Base-by-base conservation (phyloP, 2,888 invertebrate species). In the Pediacus dermestoides region DNA sequence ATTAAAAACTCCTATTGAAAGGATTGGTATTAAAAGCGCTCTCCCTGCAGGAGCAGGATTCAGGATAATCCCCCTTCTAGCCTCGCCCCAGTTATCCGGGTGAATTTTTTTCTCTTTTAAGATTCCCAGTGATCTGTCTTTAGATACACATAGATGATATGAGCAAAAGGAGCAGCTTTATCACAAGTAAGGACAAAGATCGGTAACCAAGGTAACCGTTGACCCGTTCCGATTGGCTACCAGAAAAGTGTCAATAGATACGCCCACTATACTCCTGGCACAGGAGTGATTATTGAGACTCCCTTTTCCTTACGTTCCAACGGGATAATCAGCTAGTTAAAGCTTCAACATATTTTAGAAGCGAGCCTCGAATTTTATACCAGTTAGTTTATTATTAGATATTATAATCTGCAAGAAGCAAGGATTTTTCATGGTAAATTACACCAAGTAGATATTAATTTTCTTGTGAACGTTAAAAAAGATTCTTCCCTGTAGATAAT, bases 191-290 rank as follows among this genome's bases (percentile, higher is more conserved):
- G 56, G 55, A 59, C 58, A 63, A 61, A 60, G 61, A 60, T 57
- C n/a, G 59, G 64, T 64, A 60, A 59, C 64, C 60, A 58, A 53
- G 62, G 61, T 57, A 60, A 64, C 64, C 51, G 56, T 55, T 63
- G 61, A 64, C 63, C 61, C 57, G 60, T 50, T 57, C 55, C 57
- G 57, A 64, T 64, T 64, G 64, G 64, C 60, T 60, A 61, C 61
- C 60, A 60, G 61, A 64, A 64, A 61, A 59, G 61, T 64, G 61
- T 64, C 64, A 60, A 63, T 63, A 64, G 61, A 58, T 60, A 61
- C 64, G 61, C 64, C 62, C 64, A 59, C 62, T n/a, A 39, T 26
- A 39, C 37, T 50, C 49, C 46, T 51, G 51, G 48, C 43, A 48
- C 47, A 42, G 48, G 44, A 47, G 37, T 32, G 39, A 39, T 39